These are phyloP conservation scores for Blomia tropicalis DNA, from an alignment of 2,888 invertebrate species.

Conservation along the genomic window DNA sequence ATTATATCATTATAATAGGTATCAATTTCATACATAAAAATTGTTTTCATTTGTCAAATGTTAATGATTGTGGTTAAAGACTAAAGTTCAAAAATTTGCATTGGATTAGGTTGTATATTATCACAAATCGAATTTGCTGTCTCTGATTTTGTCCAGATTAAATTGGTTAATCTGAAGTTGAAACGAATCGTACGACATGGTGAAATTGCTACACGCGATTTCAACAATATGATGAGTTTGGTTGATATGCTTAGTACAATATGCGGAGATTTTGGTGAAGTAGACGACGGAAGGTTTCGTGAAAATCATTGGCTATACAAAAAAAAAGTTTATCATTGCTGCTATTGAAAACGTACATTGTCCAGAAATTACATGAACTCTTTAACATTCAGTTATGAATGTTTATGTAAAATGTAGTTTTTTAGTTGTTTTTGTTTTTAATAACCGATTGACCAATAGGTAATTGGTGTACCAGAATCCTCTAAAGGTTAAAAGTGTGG, in stretches of 20 bases:
- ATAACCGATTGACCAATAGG: conserved; percentile 37
- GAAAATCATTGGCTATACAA: conserved; percentile 47
- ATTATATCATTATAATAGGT: too few species aligned
- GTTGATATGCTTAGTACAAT: too few species aligned
- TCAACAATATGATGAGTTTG: conserved; percentile 52
- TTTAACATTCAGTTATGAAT: conserved; percentile 39
- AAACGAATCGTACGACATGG: conserved; percentile 52
- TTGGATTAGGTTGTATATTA: too few species aligned
- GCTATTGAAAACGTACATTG: conserved; percentile 45
- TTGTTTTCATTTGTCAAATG: too few species aligned
- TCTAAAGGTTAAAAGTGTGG: conserved; percentile 43
- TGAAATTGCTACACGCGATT: conserved; percentile 57
- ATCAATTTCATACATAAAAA: too few species aligned
- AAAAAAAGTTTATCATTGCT: conserved; percentile 41
- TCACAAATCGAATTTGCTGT: too few species aligned
- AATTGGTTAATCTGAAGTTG: conserved; percentile 42
- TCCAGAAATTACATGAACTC: conserved; percentile 40
- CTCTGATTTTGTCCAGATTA: conserved; percentile 28
- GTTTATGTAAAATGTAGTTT: too few species aligned
- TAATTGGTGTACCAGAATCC: conserved; percentile 41
- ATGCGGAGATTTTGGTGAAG: conserved; percentile 55
- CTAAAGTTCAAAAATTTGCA: too few species aligned
- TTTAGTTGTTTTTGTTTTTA: too few species aligned
- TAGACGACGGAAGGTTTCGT: conserved; percentile 55
- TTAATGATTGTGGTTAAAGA: too few species aligned